Base-by-base conservation (phyloP, 2,797 vertebrate species). In the Phoebastria nigripes region DNA sequence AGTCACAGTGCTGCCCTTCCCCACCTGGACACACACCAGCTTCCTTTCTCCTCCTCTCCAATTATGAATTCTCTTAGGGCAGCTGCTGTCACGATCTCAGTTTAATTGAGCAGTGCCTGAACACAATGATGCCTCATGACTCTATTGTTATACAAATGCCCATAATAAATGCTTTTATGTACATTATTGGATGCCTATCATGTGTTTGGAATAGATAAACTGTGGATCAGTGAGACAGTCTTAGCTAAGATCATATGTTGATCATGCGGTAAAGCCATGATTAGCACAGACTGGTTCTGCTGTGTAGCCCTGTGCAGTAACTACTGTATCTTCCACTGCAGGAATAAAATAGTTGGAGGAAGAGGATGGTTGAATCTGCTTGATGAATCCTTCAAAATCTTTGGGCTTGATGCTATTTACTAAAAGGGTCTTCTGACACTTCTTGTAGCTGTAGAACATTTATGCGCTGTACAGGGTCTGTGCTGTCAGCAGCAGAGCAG, bases 201-300 rank as follows among this genome's bases (percentile, higher is more conserved):
- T 67, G 70, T 87, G 72, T n/a, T 73, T 73, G 78, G 46, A 49
- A 15, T 46, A 82, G 79, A 28, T 44, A 62, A 94, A 80, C 51
- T 70, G 46, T 41, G 49, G 58, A 51, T 66, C 59, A 82, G 29
- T 46, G 58, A 29, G 47, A 29, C 33, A 33, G 21, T 54, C 61
- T 69, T 33, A 37, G 63, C 28, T 70, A 58, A 72, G 58, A 9
- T 70, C 4, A 1, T 17, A 12, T 8, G 35, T 1, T 76, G 66
- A 54, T 19, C 41, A 3, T 25, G 33, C 51, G 46, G 25, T 21
- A 47, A 89, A 83, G 22, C 37, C 15, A 5, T 7, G 41, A 16
- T 66, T 13, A 86, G 28, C 51, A 51, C 0, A 0, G 55, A 10
- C 2, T 0, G 0, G 17, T 62, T 51, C 42, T 67, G 42, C 35